Percentiles rank a stretch among this genome's conserved stretches.
Conservation (phyloP, 2,888 invertebrate species). For the Abrostola tripartita region DNA sequence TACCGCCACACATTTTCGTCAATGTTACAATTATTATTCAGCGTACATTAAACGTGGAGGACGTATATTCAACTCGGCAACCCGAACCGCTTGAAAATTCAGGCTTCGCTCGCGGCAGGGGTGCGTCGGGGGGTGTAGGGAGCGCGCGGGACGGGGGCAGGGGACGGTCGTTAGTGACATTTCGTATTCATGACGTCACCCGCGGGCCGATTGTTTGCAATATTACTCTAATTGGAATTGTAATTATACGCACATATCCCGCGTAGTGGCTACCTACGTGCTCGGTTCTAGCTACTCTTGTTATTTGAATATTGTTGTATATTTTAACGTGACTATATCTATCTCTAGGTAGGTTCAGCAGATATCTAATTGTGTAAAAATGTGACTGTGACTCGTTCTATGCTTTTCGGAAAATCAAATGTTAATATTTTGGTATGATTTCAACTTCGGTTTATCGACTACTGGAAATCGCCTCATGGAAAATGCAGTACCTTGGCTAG, state of each 20-base stretch:
- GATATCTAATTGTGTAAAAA: too few species aligned
- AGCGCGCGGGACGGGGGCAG: conserved; percentile 48
- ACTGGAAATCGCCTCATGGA: too few species aligned
- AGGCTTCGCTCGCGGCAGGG: conserved; percentile 72
- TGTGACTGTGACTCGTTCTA: too few species aligned
- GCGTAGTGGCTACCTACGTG: conserved; percentile 70
- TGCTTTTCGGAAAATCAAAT: too few species aligned
- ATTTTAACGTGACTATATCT: neutral
- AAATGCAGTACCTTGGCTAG: too few species aligned
- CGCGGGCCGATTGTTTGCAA: conserved; percentile 87
- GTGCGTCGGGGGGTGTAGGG: conserved; percentile 32
- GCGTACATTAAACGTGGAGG: conserved; percentile 58
- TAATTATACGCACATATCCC: conserved; percentile 83
- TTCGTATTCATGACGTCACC: conserved; percentile 88
- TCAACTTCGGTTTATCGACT: too few species aligned
- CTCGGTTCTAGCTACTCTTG: conserved; percentile 59
- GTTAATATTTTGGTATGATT: too few species aligned
- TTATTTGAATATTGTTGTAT: conserved; percentile 32
- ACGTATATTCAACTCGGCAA: conserved; percentile 66
- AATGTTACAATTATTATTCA: conserved; percentile 63
- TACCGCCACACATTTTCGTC: conserved; percentile 53
- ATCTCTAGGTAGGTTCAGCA: neutral
- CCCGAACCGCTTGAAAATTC: conserved; percentile 82
- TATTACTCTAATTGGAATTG: conserved; percentile 88
- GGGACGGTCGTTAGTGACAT: conserved; percentile 86